These are phyloP conservation scores for Tylochromis polylepis DNA, from an alignment of 2,113 vertebrate genomes.

Conservation along the genomic window DNA sequence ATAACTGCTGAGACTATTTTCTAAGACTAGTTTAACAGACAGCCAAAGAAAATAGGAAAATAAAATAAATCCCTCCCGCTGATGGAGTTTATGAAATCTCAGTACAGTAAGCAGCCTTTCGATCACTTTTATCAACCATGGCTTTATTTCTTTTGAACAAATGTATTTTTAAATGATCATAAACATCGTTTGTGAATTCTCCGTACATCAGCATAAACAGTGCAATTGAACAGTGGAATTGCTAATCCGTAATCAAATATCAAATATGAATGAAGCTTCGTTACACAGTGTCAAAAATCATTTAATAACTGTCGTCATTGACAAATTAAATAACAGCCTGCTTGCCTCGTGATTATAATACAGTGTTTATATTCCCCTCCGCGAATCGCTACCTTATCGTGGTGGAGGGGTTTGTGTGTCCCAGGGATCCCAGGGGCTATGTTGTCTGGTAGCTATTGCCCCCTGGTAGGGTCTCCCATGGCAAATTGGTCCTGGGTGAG, in stretches of 20 bases:
- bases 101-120: no score
- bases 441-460: no score
- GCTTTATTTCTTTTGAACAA: not conserved
- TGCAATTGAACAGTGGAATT: not conserved
- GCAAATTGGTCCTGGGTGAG: no score
- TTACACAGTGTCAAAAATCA: not conserved
- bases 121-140: not conserved
- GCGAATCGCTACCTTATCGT: no score
- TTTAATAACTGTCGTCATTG: not conserved
- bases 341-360: not conserved
- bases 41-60: not conserved
- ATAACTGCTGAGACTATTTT: not conserved
- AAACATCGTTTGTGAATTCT: not conserved
- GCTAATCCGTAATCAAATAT: not conserved
- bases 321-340: not conserved
- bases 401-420: no score
- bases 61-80: not conserved
- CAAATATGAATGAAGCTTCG: not conserved
- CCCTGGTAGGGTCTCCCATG: no score
- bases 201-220: not conserved
- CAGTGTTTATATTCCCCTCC: not conserved
- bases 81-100: no score
- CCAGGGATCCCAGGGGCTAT: no score
- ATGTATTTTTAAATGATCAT: not conserved
- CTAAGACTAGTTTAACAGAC: not conserved